Evolutionary conservation across 2,113 vertebrate species (phyloP), one percentile per base, ranked within the genome.

Genomic region (Malurus alboscapulatus): DNA sequence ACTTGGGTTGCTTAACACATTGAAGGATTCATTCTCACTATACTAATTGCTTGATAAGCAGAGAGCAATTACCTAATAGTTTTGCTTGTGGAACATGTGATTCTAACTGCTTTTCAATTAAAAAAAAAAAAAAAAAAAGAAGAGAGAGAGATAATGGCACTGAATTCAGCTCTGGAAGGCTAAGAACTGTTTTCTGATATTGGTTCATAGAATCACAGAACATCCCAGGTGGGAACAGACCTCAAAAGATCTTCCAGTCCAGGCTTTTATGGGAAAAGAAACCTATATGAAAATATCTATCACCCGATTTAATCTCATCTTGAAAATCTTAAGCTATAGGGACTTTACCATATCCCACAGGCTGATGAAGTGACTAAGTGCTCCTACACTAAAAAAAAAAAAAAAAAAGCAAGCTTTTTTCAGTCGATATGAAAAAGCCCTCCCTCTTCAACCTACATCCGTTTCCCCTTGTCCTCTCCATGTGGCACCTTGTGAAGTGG

Each of bases 221-320:
- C 3, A 20, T 24, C 3, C 5, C 26, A 71, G 18, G 4, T 51
- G 8, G 14, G 7, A 65, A 29, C 1, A 2, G 7, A 63, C 12
- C 27, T 74, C 36, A 36, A 68, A 79, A 79, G 15, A 36, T 51
- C 16, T 45, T 65, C 9, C 22, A 65, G 18, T 13, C 4, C 8
- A 66, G 18, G 3, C 6, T 34, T 74, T 36, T 65, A 5, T 29
- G 6, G 4, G 6, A 83, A 54, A 45, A 15, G 15, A 5, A 45
- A 34, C 1, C 4, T 29, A 9, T 4, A 19, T 21, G 1, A 84
- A 7, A 30, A 40, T 44, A 54, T 19, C 38, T 59, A 54, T 6
- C 15, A 59, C 8, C 7, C 1, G 50, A 13, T 73, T 53, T 29
- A 73, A 61, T 17, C 25, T 2, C 2, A 51, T 29, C 15, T 67